Evolutionary conservation across 2,888 invertebrate genomes (phyloP), one percentile per base, ranked within the genome.

Genomic region (Shargacucullia verbasci): DNA sequence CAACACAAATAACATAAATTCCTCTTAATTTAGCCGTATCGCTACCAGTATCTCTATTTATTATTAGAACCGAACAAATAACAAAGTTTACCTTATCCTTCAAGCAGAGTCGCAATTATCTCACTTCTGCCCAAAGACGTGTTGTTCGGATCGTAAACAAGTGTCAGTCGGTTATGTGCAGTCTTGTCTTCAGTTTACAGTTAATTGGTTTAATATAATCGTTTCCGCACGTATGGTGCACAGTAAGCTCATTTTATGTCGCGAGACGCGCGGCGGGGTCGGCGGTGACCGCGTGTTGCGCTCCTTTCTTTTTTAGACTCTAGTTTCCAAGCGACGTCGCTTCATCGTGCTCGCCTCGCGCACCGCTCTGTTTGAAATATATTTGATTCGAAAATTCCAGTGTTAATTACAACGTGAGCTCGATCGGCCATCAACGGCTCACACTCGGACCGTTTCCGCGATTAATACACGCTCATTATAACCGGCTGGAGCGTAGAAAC

Each of bases 241-340:
- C 46, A 55, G 58, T 68, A 43, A 60, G 66, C 79, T 76, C 72
- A 80, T 82, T 79, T 76, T 29, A 82, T 77, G 79, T 78, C 76
- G 80, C 64, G 70, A 64, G 68, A 62, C 61, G 60, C 46, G 70
- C 72, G 73, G 82, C 76, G 83, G 85, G 82, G 84, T 77, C 78
- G 80, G 59, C 69, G 65, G 74, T 67, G 76, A 73, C 70, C 74
- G 77, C 71, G 66, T 74, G 72, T 69, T 79, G 76, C 73, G 80
- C 80, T 79, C 82, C 85, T 85, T 86, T 86, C 87, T 86, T 87
- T 86, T 87, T 83, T 80, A 77, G 78, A 68, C 71, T 74, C 77
- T 83, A 92, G 90, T 91, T 75, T 69, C 80, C 79, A 76, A 80
- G 80, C 83, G 82, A 77, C 88, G 72, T 66, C 79, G 85, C 77